Evolutionary conservation across 2,797 vertebrate species (phyloP).

Genomic region (Chrosomus eos): DNA sequence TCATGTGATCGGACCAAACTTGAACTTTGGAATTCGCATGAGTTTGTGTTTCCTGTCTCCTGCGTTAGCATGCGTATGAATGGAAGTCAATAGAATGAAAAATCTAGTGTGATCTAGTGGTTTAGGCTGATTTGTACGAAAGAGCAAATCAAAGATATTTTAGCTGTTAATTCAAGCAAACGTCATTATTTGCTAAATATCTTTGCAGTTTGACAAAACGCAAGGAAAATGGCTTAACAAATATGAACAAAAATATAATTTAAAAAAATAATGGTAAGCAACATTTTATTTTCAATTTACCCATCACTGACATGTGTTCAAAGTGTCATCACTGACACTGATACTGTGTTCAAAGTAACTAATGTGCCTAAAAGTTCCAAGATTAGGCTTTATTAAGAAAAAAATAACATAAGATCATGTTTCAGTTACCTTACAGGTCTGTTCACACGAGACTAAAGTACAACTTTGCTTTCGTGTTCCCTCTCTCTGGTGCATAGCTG

Average conservation of each 20-base stretch:
- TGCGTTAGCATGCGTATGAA: neutral
- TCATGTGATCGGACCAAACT: neutral
- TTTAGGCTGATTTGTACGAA: neutral
- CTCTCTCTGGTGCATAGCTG: slow-evolving; percentile 41
- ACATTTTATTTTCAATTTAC: neutral
- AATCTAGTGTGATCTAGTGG: neutral
- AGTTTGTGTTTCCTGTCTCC: neutral
- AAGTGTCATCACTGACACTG: neutral
- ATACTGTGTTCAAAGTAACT: neutral
- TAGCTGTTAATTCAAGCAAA: neutral
- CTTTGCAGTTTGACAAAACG: neutral
- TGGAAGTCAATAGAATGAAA: neutral
- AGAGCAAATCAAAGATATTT: neutral
- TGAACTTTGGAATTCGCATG: neutral
- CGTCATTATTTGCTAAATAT: neutral
- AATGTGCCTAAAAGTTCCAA: neutral
- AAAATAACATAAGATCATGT: neutral
- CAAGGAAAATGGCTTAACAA: no score
- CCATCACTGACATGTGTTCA: neutral
- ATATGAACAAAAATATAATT: neutral
- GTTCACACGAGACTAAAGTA: slow-evolving; percentile 3
- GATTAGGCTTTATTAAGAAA: neutral
- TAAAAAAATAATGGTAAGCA: no score
- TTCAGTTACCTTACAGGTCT: neutral
- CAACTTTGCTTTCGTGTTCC: slow-evolving; percentile 11